Base-by-base conservation (phyloP, 2,797 vertebrate species). In the Pseudochromis fuscus region DNA sequence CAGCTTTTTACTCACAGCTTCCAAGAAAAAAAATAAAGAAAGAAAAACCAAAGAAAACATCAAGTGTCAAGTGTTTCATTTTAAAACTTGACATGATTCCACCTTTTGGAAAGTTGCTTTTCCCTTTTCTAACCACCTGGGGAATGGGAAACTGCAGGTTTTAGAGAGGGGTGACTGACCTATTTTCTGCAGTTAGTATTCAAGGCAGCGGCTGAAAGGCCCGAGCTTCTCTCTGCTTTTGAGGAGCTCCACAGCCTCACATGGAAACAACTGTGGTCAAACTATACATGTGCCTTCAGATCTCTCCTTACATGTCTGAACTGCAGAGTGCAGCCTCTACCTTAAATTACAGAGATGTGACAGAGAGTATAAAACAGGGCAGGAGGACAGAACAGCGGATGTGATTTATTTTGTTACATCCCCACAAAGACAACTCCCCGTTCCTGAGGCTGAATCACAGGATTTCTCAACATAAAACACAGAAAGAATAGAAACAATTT, bases 101-200 rank as follows among this genome's bases (percentile, higher is more conserved):
- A 74, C 57, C 37, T 83, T 72, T 56, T 15, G 10, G 38, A 78
- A 55, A 63, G 67, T 55, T 61, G 58, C 40, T 6, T 68, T 65
- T 64, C 31, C 27, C 21, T 50, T 53, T 45, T 40, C 24, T 4
- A 72, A 61, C 57, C 59, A 78, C 80, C 46, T 61, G 64, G 70
- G 63, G 58, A 74, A 73, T 7, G 21, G 42, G 51, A 76, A 46
- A 55, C 70, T 52, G 68, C 49, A 15, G 59, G 53, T 66, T 80
- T 87, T 68, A 27, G 59, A 64, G 51, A 56, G 48, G 25, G 46
- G 56, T 65, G 84, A 83, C 16, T 89, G 89, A 86, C 86, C 83
- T 58, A 89, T 83, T 90, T 90, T 89, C 75, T 63, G 23, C 70
- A 46, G 59, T 88, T 91, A 51, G 72, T 84, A 90, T 89, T 91